Evolutionary conservation across 2,113 vertebrate genomes (phyloP).

Genomic region (Neomonachus schauinslandi): DNA sequence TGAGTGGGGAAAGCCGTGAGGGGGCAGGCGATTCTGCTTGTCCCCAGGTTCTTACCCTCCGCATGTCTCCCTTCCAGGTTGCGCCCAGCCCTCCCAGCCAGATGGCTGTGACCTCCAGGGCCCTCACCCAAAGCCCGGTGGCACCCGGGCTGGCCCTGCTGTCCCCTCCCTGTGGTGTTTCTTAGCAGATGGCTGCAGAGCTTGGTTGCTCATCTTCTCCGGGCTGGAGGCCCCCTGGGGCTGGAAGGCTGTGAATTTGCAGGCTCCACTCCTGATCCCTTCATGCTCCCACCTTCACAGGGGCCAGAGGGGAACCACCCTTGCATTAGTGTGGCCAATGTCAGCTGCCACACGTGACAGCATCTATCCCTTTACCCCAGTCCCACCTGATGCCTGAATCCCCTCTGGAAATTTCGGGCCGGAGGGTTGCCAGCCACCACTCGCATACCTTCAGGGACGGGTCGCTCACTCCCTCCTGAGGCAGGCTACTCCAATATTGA

Average conservation of each 20-base stretch:
- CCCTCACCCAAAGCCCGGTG: neutral
- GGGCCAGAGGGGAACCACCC: neutral
- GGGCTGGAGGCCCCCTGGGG: neutral
- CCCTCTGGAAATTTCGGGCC: neutral
- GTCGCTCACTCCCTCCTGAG: neutral
- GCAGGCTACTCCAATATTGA: fast-evolving
- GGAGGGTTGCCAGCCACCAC: neutral
- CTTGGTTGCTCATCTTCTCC: neutral
- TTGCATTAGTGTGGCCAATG: neutral
- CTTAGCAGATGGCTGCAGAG: slow-evolving; percentile 32
- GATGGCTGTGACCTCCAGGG: neutral
- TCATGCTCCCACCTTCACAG: neutral
- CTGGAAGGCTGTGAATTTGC: neutral
- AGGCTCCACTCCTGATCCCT: neutral
- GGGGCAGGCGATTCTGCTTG: neutral
- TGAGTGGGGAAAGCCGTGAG: neutral
- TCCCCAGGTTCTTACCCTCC: neutral
- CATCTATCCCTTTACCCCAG: neutral
- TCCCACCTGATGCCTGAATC: fast-evolving
- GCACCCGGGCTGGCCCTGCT: neutral
- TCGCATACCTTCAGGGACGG: neutral
- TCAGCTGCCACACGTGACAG: fast-evolving
- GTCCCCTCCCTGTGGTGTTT: neutral
- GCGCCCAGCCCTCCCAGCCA: neutral
- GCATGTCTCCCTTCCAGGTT: slow-evolving; percentile 55